phyloP scores from a whole-genome alignment of 1,140 invertebrate species.

The Polypedilum vanderplanki region DNA sequence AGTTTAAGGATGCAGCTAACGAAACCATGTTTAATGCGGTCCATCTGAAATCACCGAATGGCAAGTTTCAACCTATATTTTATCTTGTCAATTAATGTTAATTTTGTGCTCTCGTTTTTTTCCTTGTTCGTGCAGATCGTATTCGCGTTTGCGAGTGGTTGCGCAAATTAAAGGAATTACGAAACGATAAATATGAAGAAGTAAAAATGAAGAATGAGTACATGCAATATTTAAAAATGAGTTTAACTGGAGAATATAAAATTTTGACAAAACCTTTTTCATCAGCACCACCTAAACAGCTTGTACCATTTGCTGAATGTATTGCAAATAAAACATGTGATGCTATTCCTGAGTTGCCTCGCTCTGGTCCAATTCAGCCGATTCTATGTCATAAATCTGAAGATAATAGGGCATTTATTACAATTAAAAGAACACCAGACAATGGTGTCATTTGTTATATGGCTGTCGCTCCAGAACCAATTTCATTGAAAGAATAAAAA shows the following conservation, averaged over 20 bases:
- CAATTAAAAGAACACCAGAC: background rate
- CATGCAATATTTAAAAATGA: background rate
- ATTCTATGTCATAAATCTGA: slow-evolving; percentile 2
- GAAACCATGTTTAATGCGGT: background rate
- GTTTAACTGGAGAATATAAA: background rate
- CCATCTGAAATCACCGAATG: background rate
- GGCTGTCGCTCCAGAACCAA: background rate
- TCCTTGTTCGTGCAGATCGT: background rate
- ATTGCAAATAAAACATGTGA: background rate
- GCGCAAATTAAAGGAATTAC: background rate
- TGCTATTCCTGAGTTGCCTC: background rate
- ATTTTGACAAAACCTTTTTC: background rate
- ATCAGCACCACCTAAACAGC: background rate
- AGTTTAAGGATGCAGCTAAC: background rate
- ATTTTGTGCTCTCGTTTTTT: background rate
- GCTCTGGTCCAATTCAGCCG: background rate
- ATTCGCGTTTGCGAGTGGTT: background rate
- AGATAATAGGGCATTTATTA: background rate
- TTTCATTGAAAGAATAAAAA: background rate
- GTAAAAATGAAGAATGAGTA: background rate
- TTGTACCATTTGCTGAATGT: background rate
- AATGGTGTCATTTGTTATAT: background rate
- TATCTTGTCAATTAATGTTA: background rate
- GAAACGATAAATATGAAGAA: slow-evolving; percentile 11
- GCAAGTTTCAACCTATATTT: slow-evolving; percentile 11